These are phyloP conservation scores for Cephalopholis sonnerati DNA, from an alignment of 2,113 vertebrate species.

Conservation along the genomic window DNA sequence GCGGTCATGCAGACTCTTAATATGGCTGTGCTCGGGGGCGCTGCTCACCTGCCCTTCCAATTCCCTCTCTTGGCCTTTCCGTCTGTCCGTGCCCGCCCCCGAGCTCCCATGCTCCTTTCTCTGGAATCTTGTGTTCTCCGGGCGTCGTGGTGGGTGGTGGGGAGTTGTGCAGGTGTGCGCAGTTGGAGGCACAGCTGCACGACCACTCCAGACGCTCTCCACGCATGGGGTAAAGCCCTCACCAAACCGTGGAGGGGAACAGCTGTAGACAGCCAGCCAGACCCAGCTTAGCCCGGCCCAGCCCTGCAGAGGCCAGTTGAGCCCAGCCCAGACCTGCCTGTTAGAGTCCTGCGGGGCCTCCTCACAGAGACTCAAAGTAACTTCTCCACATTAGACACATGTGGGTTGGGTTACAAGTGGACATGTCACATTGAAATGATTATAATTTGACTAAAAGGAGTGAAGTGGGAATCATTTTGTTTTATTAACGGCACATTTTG, in stretches of 20 bases:
- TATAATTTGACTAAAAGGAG: not conserved
- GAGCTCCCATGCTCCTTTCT: conserved; percentile 58
- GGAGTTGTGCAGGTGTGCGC: conserved; percentile 79
- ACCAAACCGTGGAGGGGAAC: conserved; percentile 69
- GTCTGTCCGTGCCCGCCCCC: conserved; percentile 67
- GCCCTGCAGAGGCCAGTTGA: conserved; percentile 27
- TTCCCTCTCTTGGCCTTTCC: conserved; percentile 40
- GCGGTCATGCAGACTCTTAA: conserved; percentile 47
- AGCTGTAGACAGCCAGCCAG: conserved; percentile 80
- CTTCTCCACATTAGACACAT: not conserved
- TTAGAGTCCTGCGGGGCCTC: conserved; percentile 15
- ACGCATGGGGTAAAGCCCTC: conserved; percentile 73
- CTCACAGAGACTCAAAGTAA: conserved; percentile 30
- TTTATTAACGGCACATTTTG: not conserved
- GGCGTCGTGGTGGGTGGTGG: conserved; percentile 75
- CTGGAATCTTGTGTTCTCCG: conserved; percentile 57
- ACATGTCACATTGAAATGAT: not conserved
- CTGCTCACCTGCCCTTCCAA: conserved; percentile 37
- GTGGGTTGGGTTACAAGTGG: conserved; percentile 18
- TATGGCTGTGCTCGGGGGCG: conserved; percentile 31
- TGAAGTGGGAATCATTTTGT: not conserved
- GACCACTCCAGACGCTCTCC: conserved; percentile 73
- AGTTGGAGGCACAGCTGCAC: conserved; percentile 84
- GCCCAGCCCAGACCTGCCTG: conserved; percentile 27
- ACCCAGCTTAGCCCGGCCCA: conserved; percentile 53